phyloP scores from a whole-genome alignment of 2,113 vertebrate genomes.

The Illadopsis cleaveri region DNA sequence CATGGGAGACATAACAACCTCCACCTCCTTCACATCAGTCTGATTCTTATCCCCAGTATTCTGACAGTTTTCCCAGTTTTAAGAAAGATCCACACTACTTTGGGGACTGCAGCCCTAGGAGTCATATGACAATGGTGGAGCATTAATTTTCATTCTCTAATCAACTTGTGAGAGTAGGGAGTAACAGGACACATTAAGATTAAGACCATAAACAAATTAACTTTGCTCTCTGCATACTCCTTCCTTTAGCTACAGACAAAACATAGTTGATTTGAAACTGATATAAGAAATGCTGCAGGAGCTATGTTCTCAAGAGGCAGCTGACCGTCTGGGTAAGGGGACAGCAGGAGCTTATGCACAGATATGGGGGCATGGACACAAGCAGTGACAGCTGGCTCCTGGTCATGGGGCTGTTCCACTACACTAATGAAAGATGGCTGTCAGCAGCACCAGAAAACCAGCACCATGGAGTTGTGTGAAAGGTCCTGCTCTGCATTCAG shows the following conservation, averaged over 20 bases:
- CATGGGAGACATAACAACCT: not conserved
- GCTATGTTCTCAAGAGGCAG: not conserved
- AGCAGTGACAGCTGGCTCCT: not conserved
- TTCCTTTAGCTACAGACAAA: not conserved
- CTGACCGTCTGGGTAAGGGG: not conserved
- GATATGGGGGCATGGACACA: not conserved
- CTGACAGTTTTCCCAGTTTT: not conserved
- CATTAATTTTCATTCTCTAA: not conserved
- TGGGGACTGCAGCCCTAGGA: not conserved
- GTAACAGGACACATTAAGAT: not conserved
- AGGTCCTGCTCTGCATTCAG: not conserved
- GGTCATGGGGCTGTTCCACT: not conserved
- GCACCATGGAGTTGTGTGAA: not conserved
- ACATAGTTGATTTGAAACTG: not conserved
- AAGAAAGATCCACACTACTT: not conserved
- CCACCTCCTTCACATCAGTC: not conserved
- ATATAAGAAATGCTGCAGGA: not conserved
- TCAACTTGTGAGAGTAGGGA: not conserved
- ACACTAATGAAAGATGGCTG: fast-evolving
- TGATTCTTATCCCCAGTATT: not conserved
- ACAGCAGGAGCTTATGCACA: fast-evolving
- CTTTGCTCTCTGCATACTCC: not conserved
- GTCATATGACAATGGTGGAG: not conserved
- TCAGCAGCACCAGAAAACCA: not conserved
- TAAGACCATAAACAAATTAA: not conserved